Base-by-base conservation (phyloP, 2,888 invertebrate species). In the Patella caerulea region DNA sequence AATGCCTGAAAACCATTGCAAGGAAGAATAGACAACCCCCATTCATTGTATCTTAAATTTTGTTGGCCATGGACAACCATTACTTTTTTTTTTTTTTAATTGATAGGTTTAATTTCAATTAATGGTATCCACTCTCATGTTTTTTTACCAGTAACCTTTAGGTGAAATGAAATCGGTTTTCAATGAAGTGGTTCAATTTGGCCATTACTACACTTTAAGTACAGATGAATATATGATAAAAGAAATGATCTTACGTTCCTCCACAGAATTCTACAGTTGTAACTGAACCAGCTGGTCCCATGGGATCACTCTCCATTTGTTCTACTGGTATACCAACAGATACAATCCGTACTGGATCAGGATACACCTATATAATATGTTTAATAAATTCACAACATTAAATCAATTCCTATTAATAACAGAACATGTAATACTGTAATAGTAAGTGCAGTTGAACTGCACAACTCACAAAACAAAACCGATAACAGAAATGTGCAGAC, bases 261-360 rank as follows among this genome's bases (percentile, higher is more conserved):
- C 99, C 99, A 92, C 99, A 99, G 93, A 99, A 99, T 93, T 99
- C 99, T 9, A 99, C 96, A 2, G 99, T 98, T 0, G 98, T 98
- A 79, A 95, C 93, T 74, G 94, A 94, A 1, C 96, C 98, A 69
- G 94, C 94, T 29, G 94, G 94, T 34, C 95, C 94, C 76, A 95
- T 94, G 0, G 99, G 98, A 92, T 99, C 95, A 52, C 94, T 93
- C 90, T 98, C 95, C 71, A 99, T 93, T 71, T 96, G 94, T 85
- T 98, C 98, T 9, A 99, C 95, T 0, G 98, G 95, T 70, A 98
- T 94, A 29, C 99, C 99, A 85, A 99, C 95, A 52, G 97, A 96
- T 70, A 99, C 97, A 9, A 99, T 93, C 78, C 94, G 89, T 4
- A 94, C 94, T 9, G 99, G 92, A 93, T 99, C 99, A 0, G 99